Conservation (phyloP, 1,140 invertebrate genomes). For the Nasonia vitripennis region DNA sequence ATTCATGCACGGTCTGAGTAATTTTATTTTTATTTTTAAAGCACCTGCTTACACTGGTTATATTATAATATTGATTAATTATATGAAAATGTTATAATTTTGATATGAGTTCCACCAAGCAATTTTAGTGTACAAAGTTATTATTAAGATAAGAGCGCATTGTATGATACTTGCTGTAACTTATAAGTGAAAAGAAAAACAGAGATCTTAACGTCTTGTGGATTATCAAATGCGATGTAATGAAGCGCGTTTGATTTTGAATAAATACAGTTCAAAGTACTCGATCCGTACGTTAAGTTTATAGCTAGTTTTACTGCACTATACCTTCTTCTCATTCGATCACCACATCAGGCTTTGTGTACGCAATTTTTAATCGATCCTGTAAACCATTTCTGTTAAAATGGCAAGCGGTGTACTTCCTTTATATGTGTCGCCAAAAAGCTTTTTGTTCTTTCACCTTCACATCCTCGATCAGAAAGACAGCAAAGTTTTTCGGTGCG, state of each 20-base stretch:
- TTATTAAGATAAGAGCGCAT: not conserved
- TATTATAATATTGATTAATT: too few relatives aligned
- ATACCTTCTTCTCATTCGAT: constrained; percentile 3
- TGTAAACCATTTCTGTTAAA: not conserved
- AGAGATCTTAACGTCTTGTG: not conserved
- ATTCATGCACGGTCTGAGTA: too few relatives aligned
- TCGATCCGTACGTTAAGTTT: not conserved
- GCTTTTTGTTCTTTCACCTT: not conserved
- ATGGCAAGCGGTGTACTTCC: too few relatives aligned
- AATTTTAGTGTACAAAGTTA: constrained; percentile 31
- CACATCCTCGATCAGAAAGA: not conserved
- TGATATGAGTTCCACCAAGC: not conserved
- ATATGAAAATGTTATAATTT: too few relatives aligned
- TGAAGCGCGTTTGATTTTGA: not conserved
- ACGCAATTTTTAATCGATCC: not conserved
- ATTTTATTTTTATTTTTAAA: too few relatives aligned
- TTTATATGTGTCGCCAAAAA: not conserved
- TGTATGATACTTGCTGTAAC: constrained; percentile 29
- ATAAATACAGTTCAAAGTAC: constrained; percentile 31
- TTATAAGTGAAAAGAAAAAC: not conserved
- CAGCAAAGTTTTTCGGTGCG: not conserved
- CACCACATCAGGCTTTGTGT: not conserved
- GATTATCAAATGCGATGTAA: constrained; percentile 5
- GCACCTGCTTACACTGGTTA: too few relatives aligned
- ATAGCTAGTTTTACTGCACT: not conserved